Base-by-base conservation (phyloP, 30 jellyfish, hydroid and myxozoan species). In the Aurelia aurita region DNA sequence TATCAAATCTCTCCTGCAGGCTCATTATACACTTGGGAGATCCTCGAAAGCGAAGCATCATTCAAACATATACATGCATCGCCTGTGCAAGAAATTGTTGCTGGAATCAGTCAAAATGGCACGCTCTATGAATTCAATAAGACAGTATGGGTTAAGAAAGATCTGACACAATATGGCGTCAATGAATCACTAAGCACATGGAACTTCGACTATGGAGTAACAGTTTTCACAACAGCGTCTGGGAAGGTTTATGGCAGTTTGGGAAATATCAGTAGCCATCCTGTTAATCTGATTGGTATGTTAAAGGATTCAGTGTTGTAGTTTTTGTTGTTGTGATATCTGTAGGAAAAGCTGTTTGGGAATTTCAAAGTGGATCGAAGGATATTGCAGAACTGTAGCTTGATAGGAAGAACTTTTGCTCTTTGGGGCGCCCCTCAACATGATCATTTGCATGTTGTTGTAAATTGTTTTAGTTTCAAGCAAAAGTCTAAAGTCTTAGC, bases 11-110 rank as follows among this genome's bases (percentile, higher is more conserved):
- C 58, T 43, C 19, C 34, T 19, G 5, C 22, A 70, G 82, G 82
- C 1, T 20, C n/a, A 13, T 43, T 70, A 28, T 70, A 70, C 82
- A 43, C 82, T 13, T 70, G 82, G 82, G 82, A 70, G 53, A 70
- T 70, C 69, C 22, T 70, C 21, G 82, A 70, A 49, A 34, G 82
- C 22, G 82, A 70, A 25, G 23, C 69, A 11, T 6, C 23, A 16
- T 45, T 70, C 82, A 70, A 31, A 15, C 44, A 34, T 22, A 70
- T 70, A 11, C 67, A 70, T 16, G 82, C 82, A 34, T 45, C 82
- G 3, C 62, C 82, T 28, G 16, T 20, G 13, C 47, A 35, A 28
- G n/a, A 45, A 21, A 70, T 16, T 15, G 43, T 70, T 2, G 32
- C 34, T 27, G 82, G 67, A 7, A 70, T 70, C 26, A 34, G 67